Base-by-base conservation (phyloP, 1,140 invertebrate species). In the Zophobas atratus region DNA sequence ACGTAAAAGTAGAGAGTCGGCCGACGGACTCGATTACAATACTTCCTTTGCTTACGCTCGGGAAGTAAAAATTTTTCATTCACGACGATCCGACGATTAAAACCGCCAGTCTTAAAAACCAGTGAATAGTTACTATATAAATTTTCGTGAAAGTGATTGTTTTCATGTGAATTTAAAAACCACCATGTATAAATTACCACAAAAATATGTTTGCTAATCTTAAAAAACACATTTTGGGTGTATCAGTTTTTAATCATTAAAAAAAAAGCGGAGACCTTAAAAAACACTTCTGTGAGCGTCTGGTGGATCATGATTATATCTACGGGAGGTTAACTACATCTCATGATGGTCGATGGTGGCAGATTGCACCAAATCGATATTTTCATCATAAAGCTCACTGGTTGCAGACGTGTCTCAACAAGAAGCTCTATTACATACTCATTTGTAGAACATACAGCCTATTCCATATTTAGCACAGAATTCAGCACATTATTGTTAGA, bases 341-440 rank as follows among this genome's bases (percentile, higher is more conserved):
- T 51, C 49, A 20, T 51, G 38, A 43, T 67, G 60, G 60, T 41
- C 60, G 60, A 67, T 67, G 60, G 60, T 67, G 43, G 43, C 60
- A 67, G 60, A 67, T 67, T 46, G 60, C 43, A 43, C 60, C 38
- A 43, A 35, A 67, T 67, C 60, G 60, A 67, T 67, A 67, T 43
- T 43, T 67, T 39, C 39, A 43, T 67, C 60, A 67, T 67, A 67
- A 67, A 43, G 60, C 60, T 60, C 56, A n/a, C 34, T 53, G 55
- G 55, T 43, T 20, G 39, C 60, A 67, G 49, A 2, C 6, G 49
- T 51, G 49, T 46, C 39, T 8, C 55, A 34, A 57, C 60, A 43
- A 67, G 39, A 43, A 43, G 20, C 60, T 39, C 60, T 39, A 67
- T 67, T 67, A 67, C n/a, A n/a, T 67, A 41, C 38, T 67, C 60